Evolutionary conservation across 2,888 invertebrate genomes (phyloP).

Genomic region (Cephus pulcher): DNA sequence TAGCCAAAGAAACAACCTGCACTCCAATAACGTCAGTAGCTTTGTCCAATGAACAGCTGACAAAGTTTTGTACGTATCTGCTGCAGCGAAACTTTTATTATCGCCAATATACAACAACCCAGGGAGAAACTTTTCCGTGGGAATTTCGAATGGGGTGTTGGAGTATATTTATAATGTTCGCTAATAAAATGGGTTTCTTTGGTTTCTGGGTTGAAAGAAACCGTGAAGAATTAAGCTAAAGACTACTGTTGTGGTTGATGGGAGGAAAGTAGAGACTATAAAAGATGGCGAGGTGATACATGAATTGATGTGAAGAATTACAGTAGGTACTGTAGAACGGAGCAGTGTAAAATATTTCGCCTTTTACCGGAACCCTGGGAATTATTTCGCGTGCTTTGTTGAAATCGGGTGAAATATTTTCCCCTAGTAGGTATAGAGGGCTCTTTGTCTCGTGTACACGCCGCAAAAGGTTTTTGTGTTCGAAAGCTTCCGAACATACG

Average conservation of each 20-base stretch:
- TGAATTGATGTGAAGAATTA: background rate
- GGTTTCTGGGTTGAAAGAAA: background rate
- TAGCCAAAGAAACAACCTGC: no score
- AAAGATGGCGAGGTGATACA: background rate
- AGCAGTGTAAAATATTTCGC: background rate
- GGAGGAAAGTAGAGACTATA: background rate
- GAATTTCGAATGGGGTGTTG: background rate
- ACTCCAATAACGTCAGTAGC: no score
- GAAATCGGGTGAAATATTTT: background rate
- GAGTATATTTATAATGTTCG: background rate
- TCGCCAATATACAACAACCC: background rate
- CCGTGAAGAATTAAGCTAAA: background rate
- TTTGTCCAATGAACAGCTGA: background rate
- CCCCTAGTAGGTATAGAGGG: background rate
- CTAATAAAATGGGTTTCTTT: background rate
- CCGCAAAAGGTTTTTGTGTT: background rate
- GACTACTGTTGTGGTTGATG: background rate
- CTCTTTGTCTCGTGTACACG: background rate
- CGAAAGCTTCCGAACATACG: background rate
- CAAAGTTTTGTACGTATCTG: background rate
- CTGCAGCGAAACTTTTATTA: background rate
- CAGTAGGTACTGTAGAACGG: background rate
- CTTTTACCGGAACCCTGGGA: background rate
- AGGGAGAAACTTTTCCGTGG: background rate
- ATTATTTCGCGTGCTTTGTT: background rate